Base-by-base conservation (phyloP, 2,888 invertebrate species). In the Protophormia terraenovae region DNA sequence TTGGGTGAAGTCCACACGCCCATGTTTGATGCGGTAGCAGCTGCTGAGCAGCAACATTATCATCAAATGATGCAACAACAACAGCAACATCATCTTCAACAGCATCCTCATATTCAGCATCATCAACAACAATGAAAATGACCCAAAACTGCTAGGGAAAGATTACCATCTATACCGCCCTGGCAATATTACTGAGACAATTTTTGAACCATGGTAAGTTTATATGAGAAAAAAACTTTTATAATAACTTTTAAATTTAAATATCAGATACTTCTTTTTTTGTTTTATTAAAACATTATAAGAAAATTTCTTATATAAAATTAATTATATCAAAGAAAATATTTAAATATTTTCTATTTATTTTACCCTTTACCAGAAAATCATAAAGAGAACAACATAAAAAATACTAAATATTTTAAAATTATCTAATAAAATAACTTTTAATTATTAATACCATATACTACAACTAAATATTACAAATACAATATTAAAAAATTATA, bases 21-120 rank as follows among this genome's bases (percentile, higher is more conserved):
- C 29, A 91, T 91, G 91, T 91, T 91, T 73, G 91, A 91, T 88
- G 91, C 91, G 0, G 90, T 90, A 38, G 90, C 91, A 35, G 91
- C 90, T 53, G 91, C 90, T 67, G 90, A 91, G 87, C 91, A 91
- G 83, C 91, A 91, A 69, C 91, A 91, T 85, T 91, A 91, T 66
- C 90, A 90, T 86, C 88, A 88, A 83, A 86, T 88, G 87, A 87
- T 88, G 87, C 88, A 88, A 16, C 87, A 87, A 41, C 88, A 88
- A 29, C 87, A 87, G 27, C 87, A 87, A 38, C 87, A 87, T 14
- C 87, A 88, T 67, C 75, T 83, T 8, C 87, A 89, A 29, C 83
- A 84, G 32, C 87, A 86, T 69, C 89, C 90, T 22, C 89, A 90
- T 35, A 87, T 89, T 2, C 90, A 90, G 87, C 87, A 84, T 53